phyloP scores from a whole-genome alignment of 2,888 invertebrate genomes.

The Phyllotreta striolata region DNA sequence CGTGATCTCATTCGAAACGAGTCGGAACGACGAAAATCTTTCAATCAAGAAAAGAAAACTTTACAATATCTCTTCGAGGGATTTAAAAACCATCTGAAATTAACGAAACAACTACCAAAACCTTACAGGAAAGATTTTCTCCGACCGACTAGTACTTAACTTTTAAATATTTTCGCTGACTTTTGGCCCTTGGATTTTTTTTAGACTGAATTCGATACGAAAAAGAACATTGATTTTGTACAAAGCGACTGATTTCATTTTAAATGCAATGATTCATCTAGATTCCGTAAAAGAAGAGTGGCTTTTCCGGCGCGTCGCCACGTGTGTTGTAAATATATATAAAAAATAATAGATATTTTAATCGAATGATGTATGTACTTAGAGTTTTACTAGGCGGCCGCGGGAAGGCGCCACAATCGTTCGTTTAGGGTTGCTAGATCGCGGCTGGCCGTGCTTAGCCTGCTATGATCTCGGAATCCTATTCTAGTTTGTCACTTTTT shows the following conservation, averaged over 20 bases:
- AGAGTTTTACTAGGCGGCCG: conserved; percentile 3
- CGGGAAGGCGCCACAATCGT: conserved; percentile 23
- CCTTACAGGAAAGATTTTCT: conserved; percentile 11
- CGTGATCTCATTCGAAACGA: conserved; percentile 12
- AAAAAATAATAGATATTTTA: conserved; percentile 18
- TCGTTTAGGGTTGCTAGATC: conserved; percentile 1
- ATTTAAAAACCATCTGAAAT: neutral
- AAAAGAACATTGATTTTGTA: conserved; percentile 48
- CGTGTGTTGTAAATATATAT: conserved; percentile 31
- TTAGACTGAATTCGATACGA: conserved; percentile 56
- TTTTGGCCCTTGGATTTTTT: conserved; percentile 24
- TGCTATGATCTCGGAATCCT: too few relatives aligned
- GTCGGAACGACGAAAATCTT: conserved; percentile 14
- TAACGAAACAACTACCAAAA: neutral
- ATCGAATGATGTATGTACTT: conserved; percentile 26
- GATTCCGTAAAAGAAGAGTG: conserved; percentile 34
- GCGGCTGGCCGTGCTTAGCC: neutral
- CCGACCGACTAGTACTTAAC: conserved; percentile 19
- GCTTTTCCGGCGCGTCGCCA: conserved; percentile 26
- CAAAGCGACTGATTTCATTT: conserved; percentile 55
- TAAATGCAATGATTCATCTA: conserved; percentile 41
- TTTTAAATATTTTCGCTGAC: conserved; percentile 17
- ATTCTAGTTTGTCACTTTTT: too few relatives aligned
- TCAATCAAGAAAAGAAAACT: too few relatives aligned
- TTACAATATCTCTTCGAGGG: neutral